These are phyloP conservation scores for Mustela lutreola DNA, from an alignment of 2,113 vertebrate genomes.

Conservation along the genomic window DNA sequence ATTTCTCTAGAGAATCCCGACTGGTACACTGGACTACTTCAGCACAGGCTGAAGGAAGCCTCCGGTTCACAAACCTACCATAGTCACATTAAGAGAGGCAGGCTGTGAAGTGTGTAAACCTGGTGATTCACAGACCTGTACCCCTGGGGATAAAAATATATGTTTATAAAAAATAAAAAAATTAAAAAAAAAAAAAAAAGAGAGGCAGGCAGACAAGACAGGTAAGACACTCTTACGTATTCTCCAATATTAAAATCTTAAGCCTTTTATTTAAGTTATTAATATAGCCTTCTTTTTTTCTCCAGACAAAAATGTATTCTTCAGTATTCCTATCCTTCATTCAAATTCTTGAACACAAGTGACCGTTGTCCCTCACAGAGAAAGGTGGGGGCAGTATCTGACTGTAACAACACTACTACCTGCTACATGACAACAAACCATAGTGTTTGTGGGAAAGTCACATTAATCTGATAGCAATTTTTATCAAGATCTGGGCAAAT, in stretches of 20 bases:
- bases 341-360: background rate
- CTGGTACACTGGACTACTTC: no score
- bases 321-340: background rate
- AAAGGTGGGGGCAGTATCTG: background rate
- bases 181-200: no score
- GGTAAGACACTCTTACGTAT: background rate
- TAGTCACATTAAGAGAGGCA: background rate
- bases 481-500: background rate
- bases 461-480: background rate
- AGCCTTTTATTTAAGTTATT: background rate
- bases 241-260: background rate
- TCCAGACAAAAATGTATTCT: background rate
- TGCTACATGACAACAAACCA: no score
- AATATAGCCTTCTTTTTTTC: background rate
- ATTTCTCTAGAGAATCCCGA: background rate
- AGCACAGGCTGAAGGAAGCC: background rate
- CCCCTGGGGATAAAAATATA: no score
- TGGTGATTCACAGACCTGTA: no score
- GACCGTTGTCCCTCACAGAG: background rate
- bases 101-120: no score
- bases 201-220: background rate
- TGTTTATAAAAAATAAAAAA: no score
- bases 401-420: no score
- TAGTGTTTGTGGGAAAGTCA: fast-evolving
- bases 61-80: background rate